A percentile compares a stretch with the other conserved stretches of the same genome.
Evolutionary conservation across 2,888 invertebrate species (phyloP).

Genomic region (Macrosoma leucophasiata): DNA sequence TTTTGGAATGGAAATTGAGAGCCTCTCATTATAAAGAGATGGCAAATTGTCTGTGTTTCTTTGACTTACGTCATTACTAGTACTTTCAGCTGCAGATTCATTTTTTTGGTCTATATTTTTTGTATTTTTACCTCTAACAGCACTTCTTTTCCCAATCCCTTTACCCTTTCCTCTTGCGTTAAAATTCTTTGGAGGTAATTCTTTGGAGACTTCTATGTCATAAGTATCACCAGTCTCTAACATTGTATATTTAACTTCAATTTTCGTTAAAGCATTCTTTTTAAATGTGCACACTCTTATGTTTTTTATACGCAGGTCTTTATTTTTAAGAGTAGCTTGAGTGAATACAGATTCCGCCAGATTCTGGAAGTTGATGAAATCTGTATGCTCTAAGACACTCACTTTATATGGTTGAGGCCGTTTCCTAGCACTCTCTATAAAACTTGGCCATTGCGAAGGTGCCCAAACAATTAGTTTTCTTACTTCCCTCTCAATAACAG

Average conservation of each 20-base stretch:
- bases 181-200: constrained; percentile 11
- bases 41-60: no score
- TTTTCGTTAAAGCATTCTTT: constrained; percentile 16
- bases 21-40: no score
- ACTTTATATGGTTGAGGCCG: constrained; percentile 11
- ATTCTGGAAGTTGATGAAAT: constrained; percentile 15
- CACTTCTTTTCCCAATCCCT: constrained; percentile 13
- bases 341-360: constrained; percentile 9
- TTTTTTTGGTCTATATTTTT: no score
- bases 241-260: constrained; percentile 18
- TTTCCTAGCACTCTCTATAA: constrained; percentile 11
- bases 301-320: constrained; percentile 13
- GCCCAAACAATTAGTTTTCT: constrained; percentile 15
- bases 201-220: no score
- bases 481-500: constrained; percentile 13
- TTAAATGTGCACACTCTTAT: constrained; percentile 17
- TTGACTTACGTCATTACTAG: no score
- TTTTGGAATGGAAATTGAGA: no score
- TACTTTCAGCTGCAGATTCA: no score
- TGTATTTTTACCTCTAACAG: background rate
- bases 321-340: constrained; percentile 17
- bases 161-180: constrained; percentile 13
- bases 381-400: constrained; percentile 9
- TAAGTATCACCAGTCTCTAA: constrained; percentile 8
- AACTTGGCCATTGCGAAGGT: constrained; percentile 17